Evolutionary conservation across 2,797 vertebrate genomes (phyloP).

Genomic region (Mormyrus proboscirostris): DNA sequence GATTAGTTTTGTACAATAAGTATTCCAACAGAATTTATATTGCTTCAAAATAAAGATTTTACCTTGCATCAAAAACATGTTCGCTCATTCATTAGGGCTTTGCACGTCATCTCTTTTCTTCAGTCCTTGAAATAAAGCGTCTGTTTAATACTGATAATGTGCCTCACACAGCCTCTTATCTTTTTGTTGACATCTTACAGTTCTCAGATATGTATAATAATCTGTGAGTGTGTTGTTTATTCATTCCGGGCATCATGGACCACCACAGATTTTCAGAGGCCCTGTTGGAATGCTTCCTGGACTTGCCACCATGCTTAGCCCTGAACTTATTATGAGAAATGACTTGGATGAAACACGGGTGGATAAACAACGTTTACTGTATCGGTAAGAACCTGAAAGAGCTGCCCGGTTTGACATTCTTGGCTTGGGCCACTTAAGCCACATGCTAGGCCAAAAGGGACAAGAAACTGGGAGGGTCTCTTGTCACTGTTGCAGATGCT

Average conservation of each 20-base stretch:
- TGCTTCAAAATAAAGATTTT: conserved; percentile 86
- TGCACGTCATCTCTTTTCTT: not conserved
- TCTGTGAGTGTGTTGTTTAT: not conserved
- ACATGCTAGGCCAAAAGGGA: not conserved
- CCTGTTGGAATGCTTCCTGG: not conserved
- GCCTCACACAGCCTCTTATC: not conserved
- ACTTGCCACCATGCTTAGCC: not conserved
- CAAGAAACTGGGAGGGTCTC: not conserved
- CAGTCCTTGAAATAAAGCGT: not conserved
- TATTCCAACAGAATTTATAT: conserved; percentile 66
- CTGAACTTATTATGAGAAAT: not conserved
- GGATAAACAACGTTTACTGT: not conserved
- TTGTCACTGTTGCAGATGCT: not conserved
- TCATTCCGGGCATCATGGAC: not conserved
- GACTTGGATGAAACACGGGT: not conserved
- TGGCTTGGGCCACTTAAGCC: not conserved
- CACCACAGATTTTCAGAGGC: not conserved
- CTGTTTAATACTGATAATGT: not conserved
- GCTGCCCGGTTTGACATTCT: not conserved
- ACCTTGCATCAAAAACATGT: conserved; percentile 29
- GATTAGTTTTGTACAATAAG: conserved; percentile 44
- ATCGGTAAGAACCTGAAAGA: not conserved
- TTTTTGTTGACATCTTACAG: not conserved
- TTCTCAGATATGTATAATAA: not conserved
- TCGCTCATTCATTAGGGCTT: not conserved